Percentiles rank a stretch among this genome's conserved stretches.
These are phyloP conservation scores for Oasisia sp. DNA, from an alignment of 2,888 invertebrate genomes.

Conservation along the genomic window DNA sequence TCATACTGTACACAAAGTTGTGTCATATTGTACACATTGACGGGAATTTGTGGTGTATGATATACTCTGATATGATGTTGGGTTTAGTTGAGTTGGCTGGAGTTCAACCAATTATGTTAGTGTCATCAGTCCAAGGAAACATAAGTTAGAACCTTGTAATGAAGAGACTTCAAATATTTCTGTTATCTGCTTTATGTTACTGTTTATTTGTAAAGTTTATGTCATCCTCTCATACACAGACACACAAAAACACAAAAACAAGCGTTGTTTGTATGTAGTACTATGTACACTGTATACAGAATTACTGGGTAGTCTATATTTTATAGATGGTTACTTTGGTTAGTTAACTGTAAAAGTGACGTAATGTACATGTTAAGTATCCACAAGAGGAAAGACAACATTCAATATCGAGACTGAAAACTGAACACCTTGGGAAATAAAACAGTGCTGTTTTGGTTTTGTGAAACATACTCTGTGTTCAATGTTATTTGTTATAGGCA, in stretches of 20 bases:
- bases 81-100: neutral
- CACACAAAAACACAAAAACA: neutral
- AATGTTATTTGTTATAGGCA: neutral
- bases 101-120: neutral
- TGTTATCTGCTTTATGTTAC: constrained; percentile 8
- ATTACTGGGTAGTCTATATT: constrained; percentile 6
- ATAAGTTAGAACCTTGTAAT: neutral
- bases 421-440: constrained; percentile 17
- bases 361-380: neutral
- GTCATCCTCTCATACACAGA: neutral
- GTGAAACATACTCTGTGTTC: neutral
- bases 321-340: neutral
- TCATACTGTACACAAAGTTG: neutral
- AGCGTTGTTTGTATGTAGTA: neutral
- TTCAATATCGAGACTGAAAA: neutral
- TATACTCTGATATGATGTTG: neutral
- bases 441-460: constrained; percentile 9
- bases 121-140: neutral
- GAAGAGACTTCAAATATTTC: neutral
- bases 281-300: neutral
- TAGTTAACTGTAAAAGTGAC: neutral
- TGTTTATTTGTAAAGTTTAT: constrained; percentile 11
- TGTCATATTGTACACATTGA: constrained; percentile 5
- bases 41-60: neutral
- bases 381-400: neutral